Base-by-base conservation (phyloP, 2,797 vertebrate genomes). In the Malacoraja senta region DNA sequence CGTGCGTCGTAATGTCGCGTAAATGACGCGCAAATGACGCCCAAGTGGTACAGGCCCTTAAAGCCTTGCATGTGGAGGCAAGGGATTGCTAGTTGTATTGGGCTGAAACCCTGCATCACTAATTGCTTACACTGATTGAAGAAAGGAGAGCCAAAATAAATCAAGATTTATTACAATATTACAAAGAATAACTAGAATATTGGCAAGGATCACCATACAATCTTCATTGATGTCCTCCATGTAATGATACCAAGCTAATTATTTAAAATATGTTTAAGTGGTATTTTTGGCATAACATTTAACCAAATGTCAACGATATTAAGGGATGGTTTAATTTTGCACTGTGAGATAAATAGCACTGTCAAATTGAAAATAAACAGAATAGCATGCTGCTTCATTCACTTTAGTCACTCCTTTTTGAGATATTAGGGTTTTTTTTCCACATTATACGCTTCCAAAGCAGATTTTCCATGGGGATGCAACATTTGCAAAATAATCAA, bases 401-500 rank as follows among this genome's bases (percentile, higher is more conserved):
- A n/a, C 71, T 92, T 76, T 24, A 58, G 35, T 58, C 65, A 72
- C 63, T 91, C 90, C 38, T 92, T 92, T 26, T 80, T 21, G 35
- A 29, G 12, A 15, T 71, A 74, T 19, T 91, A 24, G n/a, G n/a
- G 58, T 61, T 84, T 84, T 61, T 71, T 38, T 58, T 86, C 8
- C 8, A 53, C 71, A n/a, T 26, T 29, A 88, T 32, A 29, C 26
- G 8, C 90, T 92, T 92, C 71, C 71, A 92, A 92, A 76, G 12
- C 90, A 92, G 71, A 92, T 92, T 94, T 95, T 96, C 96, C 95
- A 24, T 93, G 94, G 96, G 96, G 97, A 97, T 96, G 95, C 95
- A 96, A 95, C 96, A 96, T 96, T 97, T 97, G 95, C 96, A 95
- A 96, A 96, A 95, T 95, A 96, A 97, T 97, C 97, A 97, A 97